Percentiles rank a stretch among this genome's conserved stretches.
Evolutionary conservation across 2,888 invertebrate genomes (phyloP).

Genomic region (Noctua janthina): DNA sequence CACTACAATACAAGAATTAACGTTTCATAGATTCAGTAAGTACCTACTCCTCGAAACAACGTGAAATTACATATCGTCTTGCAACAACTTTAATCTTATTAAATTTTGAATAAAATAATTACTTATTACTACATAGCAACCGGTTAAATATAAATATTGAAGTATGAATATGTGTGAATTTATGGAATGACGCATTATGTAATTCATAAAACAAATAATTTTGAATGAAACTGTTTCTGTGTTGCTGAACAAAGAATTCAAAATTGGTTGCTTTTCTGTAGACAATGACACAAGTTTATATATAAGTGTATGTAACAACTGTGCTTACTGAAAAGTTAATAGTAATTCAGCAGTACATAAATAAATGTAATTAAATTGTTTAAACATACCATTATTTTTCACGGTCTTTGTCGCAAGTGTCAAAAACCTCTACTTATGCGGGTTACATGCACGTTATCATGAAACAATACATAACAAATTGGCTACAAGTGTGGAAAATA

Average conservation of each 20-base stretch:
- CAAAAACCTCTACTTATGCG: constrained; percentile 80
- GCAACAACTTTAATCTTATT: background rate
- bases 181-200: constrained; percentile 5
- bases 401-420: constrained; percentile 74
- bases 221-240: constrained; percentile 14
- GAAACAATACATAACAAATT: constrained; percentile 65
- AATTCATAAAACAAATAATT: constrained; percentile 13
- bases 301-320: constrained; percentile 38
- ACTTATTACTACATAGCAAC: background rate
- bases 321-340: constrained; percentile 54
- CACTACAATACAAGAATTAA: background rate
- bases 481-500: constrained; percentile 57
- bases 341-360: constrained; percentile 53
- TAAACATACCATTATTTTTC: constrained; percentile 65
- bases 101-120: background rate
- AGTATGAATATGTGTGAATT: background rate
- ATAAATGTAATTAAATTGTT: constrained; percentile 57
- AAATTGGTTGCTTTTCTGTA: constrained; percentile 13
- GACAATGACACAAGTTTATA: constrained; percentile 20
- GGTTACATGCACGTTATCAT: constrained; percentile 74
- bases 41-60: background rate
- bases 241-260: constrained; percentile 18
- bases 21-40: background rate
- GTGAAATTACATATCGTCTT: background rate
- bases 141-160: background rate